Conservation (phyloP, 1,140 invertebrate genomes). For the Leptinotarsa defecta region DNA sequence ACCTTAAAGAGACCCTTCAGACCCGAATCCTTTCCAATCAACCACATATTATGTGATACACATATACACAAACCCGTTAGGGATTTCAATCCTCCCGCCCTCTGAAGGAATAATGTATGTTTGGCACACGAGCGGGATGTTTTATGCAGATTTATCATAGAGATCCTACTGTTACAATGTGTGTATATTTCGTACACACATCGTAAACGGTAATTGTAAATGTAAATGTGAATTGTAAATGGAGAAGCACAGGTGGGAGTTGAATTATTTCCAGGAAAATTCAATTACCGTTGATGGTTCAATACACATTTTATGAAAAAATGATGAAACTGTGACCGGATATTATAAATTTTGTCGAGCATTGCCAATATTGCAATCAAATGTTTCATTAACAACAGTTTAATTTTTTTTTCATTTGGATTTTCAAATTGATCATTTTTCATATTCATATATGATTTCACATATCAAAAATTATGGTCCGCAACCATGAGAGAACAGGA, state of each 20-base stretch:
- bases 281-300: neutral
- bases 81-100: neutral
- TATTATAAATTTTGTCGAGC: no score
- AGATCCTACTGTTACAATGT: neutral
- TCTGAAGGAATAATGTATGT: neutral
- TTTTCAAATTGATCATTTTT: no score
- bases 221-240: constrained; percentile 16
- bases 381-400: no score
- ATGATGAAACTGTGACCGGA: no score
- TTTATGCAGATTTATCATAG: constrained; percentile 16
- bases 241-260: neutral
- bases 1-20: neutral
- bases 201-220: constrained; percentile 19
- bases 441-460: no score
- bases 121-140: constrained; percentile 3
- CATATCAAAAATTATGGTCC: no score
- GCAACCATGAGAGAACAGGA: no score
- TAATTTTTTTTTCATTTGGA: no score
- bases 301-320: neutral
- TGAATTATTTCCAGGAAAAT: neutral
- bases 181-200: neutral
- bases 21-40: neutral
- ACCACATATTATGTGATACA: neutral
- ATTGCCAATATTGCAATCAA: no score
- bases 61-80: neutral